phyloP scores from a whole-genome alignment of 2,888 invertebrate genomes.

The Agonopterix arenella region DNA sequence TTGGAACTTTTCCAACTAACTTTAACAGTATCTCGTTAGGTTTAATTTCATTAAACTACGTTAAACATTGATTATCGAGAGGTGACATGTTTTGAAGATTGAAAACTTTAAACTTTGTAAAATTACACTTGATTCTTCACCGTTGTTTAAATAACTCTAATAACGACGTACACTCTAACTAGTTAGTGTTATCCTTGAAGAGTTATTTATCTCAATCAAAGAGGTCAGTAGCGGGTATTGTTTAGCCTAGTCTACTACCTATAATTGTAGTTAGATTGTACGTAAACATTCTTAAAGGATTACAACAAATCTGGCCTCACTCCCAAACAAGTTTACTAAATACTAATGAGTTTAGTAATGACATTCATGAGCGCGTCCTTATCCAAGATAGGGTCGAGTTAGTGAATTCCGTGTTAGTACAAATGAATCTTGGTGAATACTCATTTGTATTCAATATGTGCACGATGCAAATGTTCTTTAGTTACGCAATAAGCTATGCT shows the following conservation, averaged over 20 bases:
- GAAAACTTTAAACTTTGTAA: too few relatives aligned
- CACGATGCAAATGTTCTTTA: conserved; percentile 11
- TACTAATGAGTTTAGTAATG: not conserved
- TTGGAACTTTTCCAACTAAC: conserved; percentile 9
- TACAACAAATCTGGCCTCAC: too few relatives aligned
- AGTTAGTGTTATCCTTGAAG: conserved; percentile 6
- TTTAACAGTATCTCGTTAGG: too few relatives aligned
- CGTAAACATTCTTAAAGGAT: too few relatives aligned
- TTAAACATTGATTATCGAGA: too few relatives aligned
- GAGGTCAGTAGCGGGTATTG: conserved; percentile 3
- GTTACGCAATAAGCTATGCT: conserved; percentile 28
- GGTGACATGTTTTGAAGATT: too few relatives aligned
- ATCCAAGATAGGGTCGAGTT: too few relatives aligned
- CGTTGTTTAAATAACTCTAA: not conserved
- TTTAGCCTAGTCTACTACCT: not conserved
- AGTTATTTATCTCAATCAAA: conserved; percentile 7
- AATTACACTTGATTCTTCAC: too few relatives aligned
- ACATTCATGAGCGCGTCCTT: too few relatives aligned
- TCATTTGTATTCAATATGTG: conserved; percentile 3
- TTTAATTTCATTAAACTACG: too few relatives aligned
- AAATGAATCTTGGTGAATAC: not conserved
- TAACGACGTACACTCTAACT: conserved; percentile 1
- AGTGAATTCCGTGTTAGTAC: too few relatives aligned
- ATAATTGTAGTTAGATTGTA: conserved; percentile 1
- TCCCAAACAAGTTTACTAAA: not conserved